Evolutionary conservation across 2,888 invertebrate species (phyloP), one percentile per base, ranked within the genome.

Genomic region (Aporophyla nigra): DNA sequence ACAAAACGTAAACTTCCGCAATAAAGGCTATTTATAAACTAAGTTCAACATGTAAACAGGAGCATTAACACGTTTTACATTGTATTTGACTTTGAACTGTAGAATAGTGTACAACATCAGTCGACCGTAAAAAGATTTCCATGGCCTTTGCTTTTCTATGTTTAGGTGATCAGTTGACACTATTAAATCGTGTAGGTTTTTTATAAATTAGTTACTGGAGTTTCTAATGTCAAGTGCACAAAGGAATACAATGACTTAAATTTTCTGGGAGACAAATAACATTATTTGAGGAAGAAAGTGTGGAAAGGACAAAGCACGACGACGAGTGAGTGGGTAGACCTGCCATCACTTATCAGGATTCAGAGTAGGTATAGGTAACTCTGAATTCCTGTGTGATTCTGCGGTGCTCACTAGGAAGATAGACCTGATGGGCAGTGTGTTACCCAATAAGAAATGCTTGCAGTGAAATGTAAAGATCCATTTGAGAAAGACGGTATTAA

Each of bases 61-160:
- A 72, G 51, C 82, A 76, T 81, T 59, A 81, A 81, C 73, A 76
- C 67, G 59, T 73, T 71, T 21, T 68, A 81, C 82, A 82, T 82
- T 76, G 85, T 76, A 82, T 85, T 59, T 85, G 74, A 69, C 85
- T 86, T 85, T 80, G 74, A 84, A 85, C 77, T 81, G 51, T 80
- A 58, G 71, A 77, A 76, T 68, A 78, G 27, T 49, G 72, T 70
- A 59, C 62, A 74, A 68, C 43, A 72, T 78, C 76, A 84, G 40
- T 61, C 69, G 69, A 73, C 66, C 80, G 78, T 82, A 71, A 77
- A 82, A 78, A 78, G 77, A 75, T 80, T 62, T 74, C 77, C 78
- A 65, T 86, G 88, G 79, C 82, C 86, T 80, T 84, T 72, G 49
- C 24, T 76, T 77, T 79, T 82, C 74, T 68, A 63, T 77, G 59